A percentile compares a stretch with the other conserved stretches of the same genome.
These are phyloP conservation scores for Polypterus bichir DNA, from an alignment of 2,113 vertebrate genomes.

Conservation along the genomic window DNA sequence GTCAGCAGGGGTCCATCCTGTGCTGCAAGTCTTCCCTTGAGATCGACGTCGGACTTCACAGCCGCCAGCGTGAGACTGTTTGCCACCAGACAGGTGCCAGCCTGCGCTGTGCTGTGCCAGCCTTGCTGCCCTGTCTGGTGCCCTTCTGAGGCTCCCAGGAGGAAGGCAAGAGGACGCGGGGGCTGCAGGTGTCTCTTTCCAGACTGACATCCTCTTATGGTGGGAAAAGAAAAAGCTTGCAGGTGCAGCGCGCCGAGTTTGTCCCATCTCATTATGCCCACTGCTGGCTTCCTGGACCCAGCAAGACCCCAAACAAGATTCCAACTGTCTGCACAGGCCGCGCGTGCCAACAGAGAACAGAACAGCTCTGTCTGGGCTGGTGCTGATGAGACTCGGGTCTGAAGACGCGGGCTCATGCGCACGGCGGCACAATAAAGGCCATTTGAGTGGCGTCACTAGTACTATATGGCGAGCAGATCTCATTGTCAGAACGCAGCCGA, in stretches of 20 bases:
- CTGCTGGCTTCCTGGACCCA: background rate
- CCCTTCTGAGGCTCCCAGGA: background rate
- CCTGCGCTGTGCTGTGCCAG: too few species aligned
- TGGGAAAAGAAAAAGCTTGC: background rate
- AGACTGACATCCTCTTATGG: background rate
- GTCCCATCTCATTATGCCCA: background rate
- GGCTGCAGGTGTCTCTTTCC: background rate
- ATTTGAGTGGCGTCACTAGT: constrained; percentile 45
- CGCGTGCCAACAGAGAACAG: constrained; percentile 2
- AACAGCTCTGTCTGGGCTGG: background rate
- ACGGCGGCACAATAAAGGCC: constrained; percentile 30
- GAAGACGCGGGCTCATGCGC: constrained; percentile 18
- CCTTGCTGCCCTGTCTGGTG: too few species aligned
- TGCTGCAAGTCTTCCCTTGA: too few species aligned
- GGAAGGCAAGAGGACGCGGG: constrained; percentile 10
- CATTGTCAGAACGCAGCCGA: constrained; percentile 35
- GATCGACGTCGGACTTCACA: too few species aligned
- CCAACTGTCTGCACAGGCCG: background rate
- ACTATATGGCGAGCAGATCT: constrained; percentile 54
- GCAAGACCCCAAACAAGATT: background rate
- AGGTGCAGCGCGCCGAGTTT: constrained; percentile 1
- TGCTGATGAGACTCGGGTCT: constrained; percentile 19
- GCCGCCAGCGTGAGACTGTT: too few species aligned
- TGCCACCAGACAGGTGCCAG: too few species aligned
- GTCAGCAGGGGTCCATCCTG: too few species aligned